Base-by-base conservation (phyloP, 2,113 vertebrate species). In the Nerophis lumbriciformis region DNA sequence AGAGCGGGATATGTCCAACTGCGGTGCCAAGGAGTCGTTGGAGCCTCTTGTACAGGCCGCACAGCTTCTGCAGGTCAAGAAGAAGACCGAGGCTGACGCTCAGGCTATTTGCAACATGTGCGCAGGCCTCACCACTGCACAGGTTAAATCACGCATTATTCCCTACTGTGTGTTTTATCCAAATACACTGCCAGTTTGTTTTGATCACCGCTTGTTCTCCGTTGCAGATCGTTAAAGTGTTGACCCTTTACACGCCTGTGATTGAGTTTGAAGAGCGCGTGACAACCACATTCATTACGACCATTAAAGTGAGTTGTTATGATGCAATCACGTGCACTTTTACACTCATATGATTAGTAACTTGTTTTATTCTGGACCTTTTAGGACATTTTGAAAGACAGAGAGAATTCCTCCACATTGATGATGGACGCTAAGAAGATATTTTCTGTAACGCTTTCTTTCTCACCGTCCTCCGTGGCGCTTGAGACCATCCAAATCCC, bases 221-320 rank as follows among this genome's bases (percentile, higher is more conserved):
- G 48, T 11, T 6, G 16, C 90, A 99, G 97, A 98, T 99, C 85
- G 88, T 97, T 11, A 98, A 98, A 86, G 92, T 99, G 60, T 83
- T 99, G 86, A 97, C 93, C 75, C 86, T 98, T 81, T 99, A 99
- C 84, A 98, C 97, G 14, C 97, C 95, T 1, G 93, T 97, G 48
- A 96, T 98, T 71, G 97, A 99, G 76, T 98, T 98, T 87, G 97
- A 99, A 89, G 96, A 99, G 81, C 90, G 95, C 83, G 97, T 99
- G 59, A 87, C 94, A 9, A 88, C 92, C 14, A 83, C 91, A 0
- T 99, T 98, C 85, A 96, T 98, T 74, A 87, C 91, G 70, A 94
- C 85, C 15, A 94, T 98, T 84, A 91, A 94, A 91, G 97, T 98
- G 87, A 87, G 86, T 57, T 12, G 10, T 69, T 9, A 59, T 44